Base-by-base conservation (phyloP, 2,888 invertebrate genomes). In the Alloscopus bannaensis region DNA sequence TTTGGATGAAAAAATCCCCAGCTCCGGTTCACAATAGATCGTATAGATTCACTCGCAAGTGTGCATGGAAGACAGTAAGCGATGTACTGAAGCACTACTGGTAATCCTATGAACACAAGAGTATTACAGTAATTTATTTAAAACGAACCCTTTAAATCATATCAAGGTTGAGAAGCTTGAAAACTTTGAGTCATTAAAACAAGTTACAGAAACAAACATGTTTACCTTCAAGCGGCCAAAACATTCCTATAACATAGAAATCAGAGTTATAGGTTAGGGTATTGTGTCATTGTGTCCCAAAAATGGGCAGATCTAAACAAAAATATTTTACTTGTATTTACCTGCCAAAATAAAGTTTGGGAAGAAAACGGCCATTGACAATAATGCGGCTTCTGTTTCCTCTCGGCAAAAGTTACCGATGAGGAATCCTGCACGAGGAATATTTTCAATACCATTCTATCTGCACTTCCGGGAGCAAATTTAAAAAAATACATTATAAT, bases 351-450 rank as follows among this genome's bases (percentile, higher is more conserved):
- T 52, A 11, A 77, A 72, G 28, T 65, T 62, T n/a, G 80, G 80
- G 20, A 82, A 64, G 28, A 80, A 70, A 1, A 76, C 55, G 3
- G 76, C 76, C 36, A 82, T 60, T 3, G 76, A 47, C 0, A 71
- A 24, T 87, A 97, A 96, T 87, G 97, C 96, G 55, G 97, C 97
- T 89, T 96, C 95, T 57, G 95, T 91, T 88, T 97, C 97, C 82
- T 96, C 90, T 88, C 95, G 95, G 89, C 96, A 97, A 45, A 96
- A 92, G 0, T 96, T 94, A 0, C 97, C 97, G 86, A 97, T 96
- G 55, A 97, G 93, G 89, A 97, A 95, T 73, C 96, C 92, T 92
- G 24, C 20, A 20, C 20, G 26, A 40, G 26, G 11, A 47, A n/a
- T n/a, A 47, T 13, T 6, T 47, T 47, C 4, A 13, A 47, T n/a